Conservation (phyloP, 2,113 vertebrate genomes). For the Boleophthalmus pectinirostris region DNA sequence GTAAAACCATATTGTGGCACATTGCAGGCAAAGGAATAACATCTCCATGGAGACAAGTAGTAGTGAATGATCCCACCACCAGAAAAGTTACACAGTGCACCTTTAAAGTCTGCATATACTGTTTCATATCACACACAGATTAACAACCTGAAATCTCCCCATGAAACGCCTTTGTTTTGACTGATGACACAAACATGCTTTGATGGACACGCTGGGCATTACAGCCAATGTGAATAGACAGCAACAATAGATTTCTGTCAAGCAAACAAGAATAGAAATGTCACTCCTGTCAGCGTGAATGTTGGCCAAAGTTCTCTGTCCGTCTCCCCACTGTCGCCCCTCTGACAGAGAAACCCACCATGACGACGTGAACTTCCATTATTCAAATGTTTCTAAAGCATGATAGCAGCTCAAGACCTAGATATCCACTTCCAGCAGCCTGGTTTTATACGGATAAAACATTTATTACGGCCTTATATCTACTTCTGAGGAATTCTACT, state of each 20-base stretch:
- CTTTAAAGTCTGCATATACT: background rate
- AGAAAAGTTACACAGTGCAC: too few species aligned
- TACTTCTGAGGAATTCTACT: conserved; percentile 71
- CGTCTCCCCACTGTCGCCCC: conserved; percentile 49
- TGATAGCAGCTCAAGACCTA: conserved; percentile 68
- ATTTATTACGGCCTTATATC: conserved; percentile 73
- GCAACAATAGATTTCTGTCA: conserved; percentile 80
- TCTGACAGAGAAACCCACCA: conserved; percentile 75
- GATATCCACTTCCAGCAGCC: conserved; percentile 46
- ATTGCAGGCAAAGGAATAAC: too few species aligned
- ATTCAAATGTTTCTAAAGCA: conserved; percentile 76
- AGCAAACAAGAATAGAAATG: conserved; percentile 77
- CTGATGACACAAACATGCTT: conserved; percentile 59
- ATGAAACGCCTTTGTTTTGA: conserved; percentile 51
- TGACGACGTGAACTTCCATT: conserved; percentile 78
- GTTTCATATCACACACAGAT: background rate
- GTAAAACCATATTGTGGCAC: too few species aligned
- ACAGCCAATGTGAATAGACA: conserved; percentile 63
- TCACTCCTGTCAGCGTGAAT: conserved; percentile 73
- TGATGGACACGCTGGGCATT: conserved; percentile 72
- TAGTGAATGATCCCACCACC: too few species aligned
- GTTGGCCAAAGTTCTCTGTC: conserved; percentile 73
- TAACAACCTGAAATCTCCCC: background rate
- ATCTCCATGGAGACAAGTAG: too few species aligned
- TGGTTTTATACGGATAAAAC: conserved; percentile 62